A percentile compares a stretch with the other conserved stretches of the same genome.
These are phyloP conservation scores for Papilio machaon DNA, from an alignment of 1,140 invertebrate species.

Conservation along the genomic window DNA sequence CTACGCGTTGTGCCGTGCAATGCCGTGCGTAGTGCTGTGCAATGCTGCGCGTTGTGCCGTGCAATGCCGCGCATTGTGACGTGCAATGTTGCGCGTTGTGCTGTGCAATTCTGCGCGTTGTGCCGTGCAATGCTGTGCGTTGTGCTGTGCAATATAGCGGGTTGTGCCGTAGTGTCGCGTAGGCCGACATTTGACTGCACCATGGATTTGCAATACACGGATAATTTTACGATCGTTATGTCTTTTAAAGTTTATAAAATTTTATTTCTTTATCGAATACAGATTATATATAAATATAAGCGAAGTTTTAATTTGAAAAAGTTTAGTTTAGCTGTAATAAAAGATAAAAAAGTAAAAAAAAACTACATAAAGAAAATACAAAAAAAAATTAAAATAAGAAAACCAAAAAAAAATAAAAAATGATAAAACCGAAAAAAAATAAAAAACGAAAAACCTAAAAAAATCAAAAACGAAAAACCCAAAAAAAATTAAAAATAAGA, in stretches of 20 bases:
- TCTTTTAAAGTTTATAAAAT: constrained; percentile 32
- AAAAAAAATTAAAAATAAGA: constrained; percentile 3
- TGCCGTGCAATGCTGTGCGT: not conserved
- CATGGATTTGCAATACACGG: constrained; percentile 26
- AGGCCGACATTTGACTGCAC: not conserved
- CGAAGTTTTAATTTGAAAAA: constrained; percentile 6
- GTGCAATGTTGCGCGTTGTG: not conserved
- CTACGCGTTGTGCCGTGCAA: too few relatives aligned
- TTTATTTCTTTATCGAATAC: constrained; percentile 12
- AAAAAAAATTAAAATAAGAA: not conserved
- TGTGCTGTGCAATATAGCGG: not conserved
- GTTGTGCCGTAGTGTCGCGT: not conserved
- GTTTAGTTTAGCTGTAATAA: constrained; percentile 12
- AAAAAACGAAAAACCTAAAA: not conserved
- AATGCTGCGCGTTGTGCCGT: not conserved
- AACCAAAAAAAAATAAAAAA: not conserved
- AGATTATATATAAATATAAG: constrained; percentile 3
- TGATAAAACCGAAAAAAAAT: not conserved
- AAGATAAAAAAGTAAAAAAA: not conserved
- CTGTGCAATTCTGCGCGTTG: not conserved
- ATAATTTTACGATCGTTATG: constrained; percentile 31
- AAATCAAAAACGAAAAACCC: not conserved
- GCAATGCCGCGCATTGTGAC: not conserved
- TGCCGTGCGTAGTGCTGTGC: too few relatives aligned
- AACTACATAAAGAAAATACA: not conserved